Base-by-base conservation (phyloP, 2,113 vertebrate species). In the Prolemur simus region DNA sequence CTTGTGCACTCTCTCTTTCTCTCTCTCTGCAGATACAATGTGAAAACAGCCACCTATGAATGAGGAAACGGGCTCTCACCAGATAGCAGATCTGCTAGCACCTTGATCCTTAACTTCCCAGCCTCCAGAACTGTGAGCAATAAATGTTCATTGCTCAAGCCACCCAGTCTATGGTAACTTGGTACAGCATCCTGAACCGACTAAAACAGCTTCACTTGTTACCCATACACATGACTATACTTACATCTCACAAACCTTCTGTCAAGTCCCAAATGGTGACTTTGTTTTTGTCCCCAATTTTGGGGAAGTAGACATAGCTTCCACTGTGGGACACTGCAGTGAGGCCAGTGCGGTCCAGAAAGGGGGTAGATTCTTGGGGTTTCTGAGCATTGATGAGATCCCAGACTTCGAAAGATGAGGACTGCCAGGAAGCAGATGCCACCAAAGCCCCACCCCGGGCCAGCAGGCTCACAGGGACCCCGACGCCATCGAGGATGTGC, bases 201-300 rank as follows among this genome's bases (percentile, higher is more conserved):
- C 64, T 20, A 15, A 85, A 20, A 23, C n/a, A n/a, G 39, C 32
- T 74, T 39, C 56, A 5, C 1, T 34, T 37, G 68, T 77, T 14
- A 73, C 69, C 42, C 84, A 13, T 49, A 17, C 2, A 21, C 14
- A 29, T 0, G 20, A 18, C 6, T 6, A 0, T 8, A 27, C 11
- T 58, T 49, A 3, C 27, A 4, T 34, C 58, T 74, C 64, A 97
- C 98, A 74, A 8, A 99, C 99, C 99, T 98, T 99, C 97, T 39
- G 77, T 95, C 81, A 93, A 3, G 69, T 99, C 98, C 99, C 99
- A 99, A 73, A 99, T 91, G 81, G 98, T 95, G 56, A 99, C 98
- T 84, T 99, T 98, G 1, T 87, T 98, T 74, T 97, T 98, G 39
- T 98, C 98, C 54, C 98, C 98, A 2, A 97, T 91, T 21, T 97